These are phyloP conservation scores for Hirtodrosophila cameraria DNA, from an alignment of 2,888 invertebrate species.

Conservation along the genomic window DNA sequence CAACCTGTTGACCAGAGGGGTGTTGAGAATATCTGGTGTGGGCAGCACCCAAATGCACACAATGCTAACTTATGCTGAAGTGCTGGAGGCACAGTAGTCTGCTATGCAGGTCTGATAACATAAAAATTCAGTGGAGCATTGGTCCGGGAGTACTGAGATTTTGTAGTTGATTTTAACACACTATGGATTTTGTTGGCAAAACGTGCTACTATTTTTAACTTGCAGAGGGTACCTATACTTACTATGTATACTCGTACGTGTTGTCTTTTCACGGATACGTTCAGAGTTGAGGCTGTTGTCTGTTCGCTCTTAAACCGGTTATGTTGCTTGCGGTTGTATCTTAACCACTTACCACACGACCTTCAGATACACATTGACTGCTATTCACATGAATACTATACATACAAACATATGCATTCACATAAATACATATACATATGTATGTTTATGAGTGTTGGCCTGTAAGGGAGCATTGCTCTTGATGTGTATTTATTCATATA, in stretches of 20 bases:
- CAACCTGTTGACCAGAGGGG: not conserved
- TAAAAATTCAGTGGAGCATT: slow-evolving; percentile 13
- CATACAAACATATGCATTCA: too few species aligned
- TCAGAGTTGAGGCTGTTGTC: slow-evolving; percentile 23
- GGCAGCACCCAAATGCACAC: too few species aligned
- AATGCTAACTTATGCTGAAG: too few species aligned
- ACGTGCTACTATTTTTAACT: slow-evolving; percentile 13
- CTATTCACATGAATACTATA: not conserved
- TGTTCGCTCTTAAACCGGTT: slow-evolving; percentile 40
- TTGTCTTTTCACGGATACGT: slow-evolving; percentile 9
- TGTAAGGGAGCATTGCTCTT: slow-evolving; percentile 6
- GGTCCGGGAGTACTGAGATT: slow-evolving; percentile 6
- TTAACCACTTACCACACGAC: slow-evolving; percentile 45
- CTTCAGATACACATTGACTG: slow-evolving; percentile 38
- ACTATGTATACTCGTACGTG: too few species aligned
- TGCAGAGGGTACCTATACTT: not conserved
- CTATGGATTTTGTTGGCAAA: slow-evolving; percentile 15
- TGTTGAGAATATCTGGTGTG: too few species aligned
- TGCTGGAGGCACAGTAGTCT: too few species aligned
- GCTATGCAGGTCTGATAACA: slow-evolving; percentile 1
- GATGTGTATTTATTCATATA: not conserved
- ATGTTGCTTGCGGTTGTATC: slow-evolving; percentile 35
- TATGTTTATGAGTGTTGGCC: not conserved
- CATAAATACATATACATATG: not conserved
- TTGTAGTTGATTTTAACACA: slow-evolving; percentile 16